These are phyloP conservation scores for Emydoidea blandingii DNA, from an alignment of 2,797 vertebrate species.

Conservation along the genomic window DNA sequence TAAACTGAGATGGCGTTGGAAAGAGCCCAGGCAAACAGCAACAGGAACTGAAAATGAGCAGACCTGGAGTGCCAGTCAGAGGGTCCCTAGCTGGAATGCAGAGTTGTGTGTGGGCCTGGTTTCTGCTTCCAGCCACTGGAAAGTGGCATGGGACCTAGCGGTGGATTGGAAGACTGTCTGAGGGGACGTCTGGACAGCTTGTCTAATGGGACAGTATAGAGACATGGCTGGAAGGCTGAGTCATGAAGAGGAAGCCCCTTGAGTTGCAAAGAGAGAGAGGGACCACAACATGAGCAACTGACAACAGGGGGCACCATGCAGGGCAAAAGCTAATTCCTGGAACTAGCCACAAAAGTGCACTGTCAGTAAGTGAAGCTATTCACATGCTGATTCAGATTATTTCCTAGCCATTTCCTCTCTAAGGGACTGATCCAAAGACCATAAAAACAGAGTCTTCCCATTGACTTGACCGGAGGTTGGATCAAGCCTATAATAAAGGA, in stretches of 20 bases:
- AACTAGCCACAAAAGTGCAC: neutral
- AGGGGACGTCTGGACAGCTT: too few species aligned
- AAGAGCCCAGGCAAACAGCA: neutral
- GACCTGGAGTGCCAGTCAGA: neutral
- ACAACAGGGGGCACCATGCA: neutral
- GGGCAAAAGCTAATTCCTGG: neutral
- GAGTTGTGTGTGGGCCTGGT: neutral
- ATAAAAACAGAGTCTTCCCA: fast-evolving
- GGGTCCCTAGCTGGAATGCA: neutral
- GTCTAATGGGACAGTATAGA: neutral
- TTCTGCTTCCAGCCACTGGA: neutral
- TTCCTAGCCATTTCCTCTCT: neutral
- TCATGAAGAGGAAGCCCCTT: neutral
- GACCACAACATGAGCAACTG: neutral
- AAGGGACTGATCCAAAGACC: neutral
- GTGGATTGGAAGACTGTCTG: neutral
- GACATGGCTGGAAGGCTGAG: neutral
- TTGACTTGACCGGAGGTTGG: fast-evolving
- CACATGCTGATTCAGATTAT: neutral
- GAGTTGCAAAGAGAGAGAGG: neutral
- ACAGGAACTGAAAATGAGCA: neutral
- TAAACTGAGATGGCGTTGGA: neutral
- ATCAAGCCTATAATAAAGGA: neutral
- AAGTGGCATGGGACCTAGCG: neutral
- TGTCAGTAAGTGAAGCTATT: neutral